Base-by-base conservation (phyloP, 2,113 vertebrate genomes). In the Serilophus lunatus region DNA sequence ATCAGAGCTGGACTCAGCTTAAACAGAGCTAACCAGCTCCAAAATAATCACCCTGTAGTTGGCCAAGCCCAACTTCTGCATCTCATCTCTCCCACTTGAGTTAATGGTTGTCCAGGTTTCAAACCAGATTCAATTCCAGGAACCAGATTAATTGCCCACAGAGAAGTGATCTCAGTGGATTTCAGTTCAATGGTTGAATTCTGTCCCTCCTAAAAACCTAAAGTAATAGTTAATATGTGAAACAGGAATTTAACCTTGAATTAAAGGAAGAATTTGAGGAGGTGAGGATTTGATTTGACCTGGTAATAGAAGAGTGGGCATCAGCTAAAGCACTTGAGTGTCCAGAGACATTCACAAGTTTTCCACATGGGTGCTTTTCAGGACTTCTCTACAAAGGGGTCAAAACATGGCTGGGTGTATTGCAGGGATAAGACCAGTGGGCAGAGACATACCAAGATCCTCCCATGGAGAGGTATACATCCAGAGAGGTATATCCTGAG, bases 311-410 rank as follows among this genome's bases (percentile, higher is more conserved):
- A 80, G 23, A 5, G 6, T 80, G 9, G 23, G 6, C 13, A 76
- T 54, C 50, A 82, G 19, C 28, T 76, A 61, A 82, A 65, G 0
- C 0, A 53, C 17, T 28, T 36, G 24, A 69, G 49, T 12, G 3
- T 47, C 35, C 36, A 69, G 20, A 82, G 65, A 50, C 17, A 8
- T 40, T 33, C 38, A 69, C 28, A 42, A 61, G 12, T 53, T 90
- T 57, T 23, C 20, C 15, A 65, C 5, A 5, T 0, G 2, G 7
- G 3, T 3, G 2, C 50, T 88, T 82, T 42, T 31, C n/a, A 71
- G 44, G 16, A 51, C 40, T 72, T 79, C 12, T 20, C 25, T 80
- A 17, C 0, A 1, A 50, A 69, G n/a, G 6, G 12, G 4, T 65
- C 10, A 20, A 42, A 91, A 23, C 3, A 11, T 11, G 19, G 9